phyloP scores from a whole-genome alignment of 2,113 vertebrate species.

The Malurus elegans region DNA sequence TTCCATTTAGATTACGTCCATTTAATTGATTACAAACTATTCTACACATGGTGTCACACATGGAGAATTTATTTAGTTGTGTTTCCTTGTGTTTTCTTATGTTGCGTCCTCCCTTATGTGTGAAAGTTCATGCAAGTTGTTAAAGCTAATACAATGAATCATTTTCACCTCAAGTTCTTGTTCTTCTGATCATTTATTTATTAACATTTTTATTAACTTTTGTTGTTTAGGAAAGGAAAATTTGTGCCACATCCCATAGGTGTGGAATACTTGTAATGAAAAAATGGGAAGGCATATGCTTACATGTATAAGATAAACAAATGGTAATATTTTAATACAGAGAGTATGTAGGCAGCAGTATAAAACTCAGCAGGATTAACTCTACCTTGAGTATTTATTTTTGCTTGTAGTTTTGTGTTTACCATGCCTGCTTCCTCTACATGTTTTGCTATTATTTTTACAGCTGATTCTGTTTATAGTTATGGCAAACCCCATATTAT shows the following conservation, averaged over 20 bases:
- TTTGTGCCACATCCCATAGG: not conserved
- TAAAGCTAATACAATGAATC: not conserved
- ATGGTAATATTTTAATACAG: not conserved
- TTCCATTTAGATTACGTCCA: too few species aligned
- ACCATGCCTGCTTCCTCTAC: not conserved
- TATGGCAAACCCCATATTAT: not conserved
- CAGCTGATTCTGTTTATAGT: not conserved
- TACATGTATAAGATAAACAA: not conserved
- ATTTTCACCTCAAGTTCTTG: not conserved
- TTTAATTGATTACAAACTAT: not conserved
- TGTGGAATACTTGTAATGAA: not conserved
- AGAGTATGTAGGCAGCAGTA: not conserved
- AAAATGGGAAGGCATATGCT: not conserved
- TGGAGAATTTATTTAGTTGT: not conserved
- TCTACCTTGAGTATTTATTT: not conserved
- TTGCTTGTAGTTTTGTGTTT: not conserved
- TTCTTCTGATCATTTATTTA: not conserved
- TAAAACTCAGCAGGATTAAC: not conserved
- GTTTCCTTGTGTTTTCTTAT: not conserved
- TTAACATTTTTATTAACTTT: not conserved
- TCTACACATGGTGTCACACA: fast-evolving
- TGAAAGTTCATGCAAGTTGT: not conserved
- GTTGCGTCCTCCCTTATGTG: not conserved
- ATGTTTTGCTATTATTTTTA: not conserved
- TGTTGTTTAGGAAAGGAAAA: not conserved